A percentile compares a stretch with the other conserved stretches of the same genome.
Conservation (phyloP, 2,113 vertebrate genomes). For the Chaenogobius annularis region DNA sequence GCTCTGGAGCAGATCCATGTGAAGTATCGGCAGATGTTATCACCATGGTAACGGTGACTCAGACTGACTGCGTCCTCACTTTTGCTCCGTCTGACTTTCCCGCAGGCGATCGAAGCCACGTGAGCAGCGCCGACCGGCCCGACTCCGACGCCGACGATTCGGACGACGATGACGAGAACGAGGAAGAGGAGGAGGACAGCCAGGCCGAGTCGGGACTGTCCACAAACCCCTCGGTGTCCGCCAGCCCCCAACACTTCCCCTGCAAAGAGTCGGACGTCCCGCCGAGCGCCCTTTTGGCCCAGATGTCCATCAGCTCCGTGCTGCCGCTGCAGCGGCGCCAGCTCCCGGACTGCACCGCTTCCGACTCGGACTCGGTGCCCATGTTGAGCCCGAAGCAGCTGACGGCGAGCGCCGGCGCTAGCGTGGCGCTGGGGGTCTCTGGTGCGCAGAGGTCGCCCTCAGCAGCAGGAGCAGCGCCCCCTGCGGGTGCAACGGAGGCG, state of each 20-base stretch:
- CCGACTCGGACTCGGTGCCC: constrained; percentile 32
- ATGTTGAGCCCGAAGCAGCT: constrained; percentile 58
- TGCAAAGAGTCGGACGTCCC: constrained; percentile 80
- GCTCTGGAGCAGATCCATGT: too few species aligned
- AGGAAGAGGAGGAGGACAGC: constrained; percentile 98
- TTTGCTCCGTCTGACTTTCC: neutral
- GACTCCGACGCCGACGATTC: constrained; percentile 94
- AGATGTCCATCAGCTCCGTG: constrained; percentile 85
- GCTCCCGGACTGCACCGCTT: constrained; percentile 22
- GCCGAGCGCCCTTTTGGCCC: constrained; percentile 87
- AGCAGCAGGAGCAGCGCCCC: constrained; percentile 27
- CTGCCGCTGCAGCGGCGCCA: constrained; percentile 38
- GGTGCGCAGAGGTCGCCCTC: constrained; percentile 48
- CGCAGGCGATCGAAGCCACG: constrained; percentile 86
- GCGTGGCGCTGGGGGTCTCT: neutral
- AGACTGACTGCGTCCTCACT: too few species aligned
- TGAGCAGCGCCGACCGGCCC: constrained; percentile 79
- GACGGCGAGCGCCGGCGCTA: constrained; percentile 63
- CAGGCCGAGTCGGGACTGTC: constrained; percentile 93
- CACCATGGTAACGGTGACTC: too few species aligned
- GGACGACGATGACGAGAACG: constrained; percentile 89
- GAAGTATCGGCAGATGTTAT: too few species aligned
- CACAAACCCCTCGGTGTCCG: constrained; percentile 88
- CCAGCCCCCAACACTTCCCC: constrained; percentile 91
- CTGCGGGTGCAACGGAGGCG: constrained; percentile 50